A percentile compares a stretch with the other conserved stretches of the same genome.
phyloP scores from a whole-genome alignment of 2,797 vertebrate genomes.

The Iguana delicatissima region DNA sequence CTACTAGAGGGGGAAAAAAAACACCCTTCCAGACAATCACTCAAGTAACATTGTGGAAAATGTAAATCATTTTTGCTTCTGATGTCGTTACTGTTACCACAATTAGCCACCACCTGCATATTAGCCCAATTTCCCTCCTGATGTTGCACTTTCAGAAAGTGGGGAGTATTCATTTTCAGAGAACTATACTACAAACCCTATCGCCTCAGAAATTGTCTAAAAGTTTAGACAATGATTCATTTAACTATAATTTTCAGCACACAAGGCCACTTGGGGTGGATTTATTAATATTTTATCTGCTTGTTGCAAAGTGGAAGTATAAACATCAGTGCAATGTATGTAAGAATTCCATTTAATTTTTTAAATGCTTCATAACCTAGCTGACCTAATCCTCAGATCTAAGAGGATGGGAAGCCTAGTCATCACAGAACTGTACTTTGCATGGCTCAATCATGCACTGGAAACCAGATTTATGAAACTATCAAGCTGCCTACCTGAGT shows the following conservation, averaged over 20 bases:
- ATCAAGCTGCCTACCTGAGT: not conserved
- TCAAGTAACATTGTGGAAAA: slow-evolving; percentile 66
- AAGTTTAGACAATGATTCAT: slow-evolving; percentile 44
- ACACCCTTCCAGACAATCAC: slow-evolving; percentile 58
- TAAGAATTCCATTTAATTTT: slow-evolving; percentile 26
- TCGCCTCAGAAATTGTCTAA: slow-evolving; percentile 49
- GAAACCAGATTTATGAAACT: not conserved
- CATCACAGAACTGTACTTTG: not conserved
- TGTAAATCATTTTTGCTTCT: slow-evolving; percentile 61
- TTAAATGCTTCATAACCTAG: not conserved
- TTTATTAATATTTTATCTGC: slow-evolving; percentile 31
- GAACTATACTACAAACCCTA: slow-evolving; percentile 65
- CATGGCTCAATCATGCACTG: not conserved
- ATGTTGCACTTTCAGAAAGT: slow-evolving; percentile 65
- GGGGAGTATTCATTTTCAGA: slow-evolving; percentile 69
- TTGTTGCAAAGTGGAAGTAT: slow-evolving; percentile 4
- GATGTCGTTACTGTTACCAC: slow-evolving; percentile 55
- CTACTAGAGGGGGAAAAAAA: slow-evolving; percentile 63
- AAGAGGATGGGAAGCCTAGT: not conserved
- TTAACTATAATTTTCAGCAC: slow-evolving; percentile 19
- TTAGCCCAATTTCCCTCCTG: slow-evolving; percentile 61
- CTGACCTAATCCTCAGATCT: not conserved
- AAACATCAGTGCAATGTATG: accelerated
- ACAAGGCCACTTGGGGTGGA: not conserved
- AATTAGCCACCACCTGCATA: slow-evolving; percentile 54